phyloP scores from a whole-genome alignment of 1,140 invertebrate species.

The Popillia japonica region DNA sequence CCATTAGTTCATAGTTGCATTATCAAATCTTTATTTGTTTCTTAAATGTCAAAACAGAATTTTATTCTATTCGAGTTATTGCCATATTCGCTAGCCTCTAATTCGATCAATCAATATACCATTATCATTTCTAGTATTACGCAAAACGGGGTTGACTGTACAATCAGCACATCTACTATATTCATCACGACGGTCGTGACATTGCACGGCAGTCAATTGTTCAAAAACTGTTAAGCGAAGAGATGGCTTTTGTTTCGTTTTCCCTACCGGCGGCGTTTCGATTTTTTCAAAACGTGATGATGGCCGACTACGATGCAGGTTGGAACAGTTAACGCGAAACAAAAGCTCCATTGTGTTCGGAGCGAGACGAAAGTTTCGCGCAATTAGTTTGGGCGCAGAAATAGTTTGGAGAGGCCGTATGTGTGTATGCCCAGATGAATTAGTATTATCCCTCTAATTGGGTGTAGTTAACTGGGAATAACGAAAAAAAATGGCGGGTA shows the following conservation, averaged over 20 bases:
- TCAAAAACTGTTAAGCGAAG: neutral
- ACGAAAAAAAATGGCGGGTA: constrained; percentile 2
- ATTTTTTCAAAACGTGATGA: neutral
- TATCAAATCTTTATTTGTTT: no score
- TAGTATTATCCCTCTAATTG: constrained; percentile 15
- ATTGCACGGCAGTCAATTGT: constrained; percentile 13
- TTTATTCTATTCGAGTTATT: no score
- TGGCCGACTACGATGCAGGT: neutral
- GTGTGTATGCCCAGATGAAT: neutral
- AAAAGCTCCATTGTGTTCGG: constrained; percentile 18
- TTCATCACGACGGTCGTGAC: neutral
- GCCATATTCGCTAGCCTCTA: no score
- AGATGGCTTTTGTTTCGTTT: neutral
- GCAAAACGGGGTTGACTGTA: no score
- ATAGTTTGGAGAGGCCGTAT: neutral
- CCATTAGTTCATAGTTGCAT: no score
- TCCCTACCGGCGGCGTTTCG: neutral
- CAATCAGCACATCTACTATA: neutral
- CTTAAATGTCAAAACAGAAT: no score
- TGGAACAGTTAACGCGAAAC: constrained; percentile 23
- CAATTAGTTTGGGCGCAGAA: constrained; percentile 11
- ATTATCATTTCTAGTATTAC: no score
- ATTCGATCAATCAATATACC: no score
- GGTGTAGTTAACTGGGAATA: neutral
- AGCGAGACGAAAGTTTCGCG: neutral